A percentile compares a stretch with the other conserved stretches of the same genome.
These are phyloP conservation scores for Anser brachyrhynchus DNA, from an alignment of 2,113 vertebrate species.

Conservation along the genomic window DNA sequence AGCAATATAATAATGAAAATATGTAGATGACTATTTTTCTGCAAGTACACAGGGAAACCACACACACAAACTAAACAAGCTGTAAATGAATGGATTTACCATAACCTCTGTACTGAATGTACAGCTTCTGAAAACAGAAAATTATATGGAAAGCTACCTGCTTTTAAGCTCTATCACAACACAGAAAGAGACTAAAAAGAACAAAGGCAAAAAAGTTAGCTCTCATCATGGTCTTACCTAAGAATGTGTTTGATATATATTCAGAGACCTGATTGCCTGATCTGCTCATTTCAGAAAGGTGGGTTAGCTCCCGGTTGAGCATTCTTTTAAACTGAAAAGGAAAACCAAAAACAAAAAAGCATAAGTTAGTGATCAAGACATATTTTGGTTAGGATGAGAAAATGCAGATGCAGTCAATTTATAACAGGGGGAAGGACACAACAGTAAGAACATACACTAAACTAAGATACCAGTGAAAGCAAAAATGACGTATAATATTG, in stretches of 20 bases:
- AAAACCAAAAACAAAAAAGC: neutral
- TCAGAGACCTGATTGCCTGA: conserved; percentile 99
- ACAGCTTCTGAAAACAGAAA: neutral
- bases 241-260: conserved; percentile 97
- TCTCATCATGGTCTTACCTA: conserved; percentile 83
- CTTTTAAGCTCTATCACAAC: neutral
- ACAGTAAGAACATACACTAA: neutral
- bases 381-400: neutral
- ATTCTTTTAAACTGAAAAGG: conserved; percentile 96
- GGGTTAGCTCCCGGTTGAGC: conserved; percentile 96
- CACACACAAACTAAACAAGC: neutral
- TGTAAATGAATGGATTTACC: neutral
- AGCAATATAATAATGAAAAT: neutral
- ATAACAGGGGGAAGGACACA: neutral
- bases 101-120: neutral
- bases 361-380: neutral
- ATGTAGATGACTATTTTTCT: neutral
- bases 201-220: neutral
- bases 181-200: neutral
- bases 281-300: conserved; percentile 98
- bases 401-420: neutral
- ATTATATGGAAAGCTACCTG: neutral
- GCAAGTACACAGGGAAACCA: neutral
- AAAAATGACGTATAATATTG: neutral
- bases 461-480: neutral